Percentiles rank a stretch among this genome's conserved stretches.
Evolutionary conservation across 2,113 vertebrate genomes (phyloP).

Genomic region (Danio rerio): DNA sequence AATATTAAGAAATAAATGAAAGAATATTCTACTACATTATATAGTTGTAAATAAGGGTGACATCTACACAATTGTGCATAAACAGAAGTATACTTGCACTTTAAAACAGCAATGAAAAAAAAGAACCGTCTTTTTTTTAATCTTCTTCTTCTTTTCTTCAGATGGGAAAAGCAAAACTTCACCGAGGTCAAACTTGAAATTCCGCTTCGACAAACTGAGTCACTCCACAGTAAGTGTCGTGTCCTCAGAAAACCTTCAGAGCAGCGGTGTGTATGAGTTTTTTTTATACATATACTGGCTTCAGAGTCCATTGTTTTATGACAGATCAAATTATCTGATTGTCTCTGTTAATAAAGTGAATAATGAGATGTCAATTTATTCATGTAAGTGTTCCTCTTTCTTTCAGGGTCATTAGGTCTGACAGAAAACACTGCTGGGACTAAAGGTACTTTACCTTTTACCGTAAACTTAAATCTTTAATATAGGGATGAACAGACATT

Average conservation of each 20-base stretch:
- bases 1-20: too few relatives aligned
- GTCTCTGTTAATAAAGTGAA: not conserved
- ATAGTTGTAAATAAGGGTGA: too few relatives aligned
- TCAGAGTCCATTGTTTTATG: not conserved
- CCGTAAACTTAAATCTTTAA: too few relatives aligned
- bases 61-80: not conserved
- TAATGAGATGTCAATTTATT: not conserved
- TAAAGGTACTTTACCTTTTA: constrained; percentile 39
- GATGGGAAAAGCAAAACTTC: constrained; percentile 92
- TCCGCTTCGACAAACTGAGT: constrained; percentile 95
- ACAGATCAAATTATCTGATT: not conserved
- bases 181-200: constrained; percentile 94
- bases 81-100: not conserved
- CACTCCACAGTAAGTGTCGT: constrained; percentile 82
- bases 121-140: not conserved
- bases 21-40: too few relatives aligned
- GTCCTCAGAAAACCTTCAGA: not conserved
- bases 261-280: too few relatives aligned
- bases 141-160: constrained; percentile 55
- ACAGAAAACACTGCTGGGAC: constrained; percentile 9
- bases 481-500: too few relatives aligned
- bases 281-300: not conserved
- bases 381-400: not conserved
- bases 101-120: not conserved
- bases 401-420: constrained; percentile 53